These are phyloP conservation scores for Struthidea cinerea DNA, from an alignment of 2,113 vertebrate species.

Conservation along the genomic window DNA sequence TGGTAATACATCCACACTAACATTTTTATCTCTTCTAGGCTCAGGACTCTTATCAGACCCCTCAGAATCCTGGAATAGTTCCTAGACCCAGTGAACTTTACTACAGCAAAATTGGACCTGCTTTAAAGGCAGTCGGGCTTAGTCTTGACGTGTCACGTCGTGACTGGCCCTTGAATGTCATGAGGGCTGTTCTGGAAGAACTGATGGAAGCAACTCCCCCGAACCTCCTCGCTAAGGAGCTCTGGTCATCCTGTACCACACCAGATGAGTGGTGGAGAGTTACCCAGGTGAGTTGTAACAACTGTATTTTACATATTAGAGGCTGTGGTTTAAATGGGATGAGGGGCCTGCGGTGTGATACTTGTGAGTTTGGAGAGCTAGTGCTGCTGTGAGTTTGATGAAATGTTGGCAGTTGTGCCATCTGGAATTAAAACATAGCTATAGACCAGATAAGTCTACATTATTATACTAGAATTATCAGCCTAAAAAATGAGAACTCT, in stretches of 20 bases:
- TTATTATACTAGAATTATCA: not conserved
- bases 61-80: slow-evolving; percentile 88
- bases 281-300: slow-evolving; percentile 82
- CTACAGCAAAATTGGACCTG: slow-evolving; percentile 95
- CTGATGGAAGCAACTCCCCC: slow-evolving; percentile 95
- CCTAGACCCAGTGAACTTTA: slow-evolving; percentile 97
- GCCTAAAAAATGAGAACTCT: not conserved
- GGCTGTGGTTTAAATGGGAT: not conserved
- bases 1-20: not conserved
- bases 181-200: slow-evolving; percentile 94
- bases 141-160: slow-evolving; percentile 91
- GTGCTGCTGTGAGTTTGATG: not conserved
- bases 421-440: not conserved
- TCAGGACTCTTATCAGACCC: slow-evolving; percentile 90
- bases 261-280: slow-evolving; percentile 98
- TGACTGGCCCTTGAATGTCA: slow-evolving; percentile 94
- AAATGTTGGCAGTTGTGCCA: not conserved
- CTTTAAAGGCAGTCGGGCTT: slow-evolving; percentile 90
- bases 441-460: not conserved
- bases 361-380: not conserved
- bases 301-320: not conserved
- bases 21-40: slow-evolving; percentile 58
- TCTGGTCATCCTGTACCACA: slow-evolving; percentile 96
- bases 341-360: not conserved
- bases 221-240: slow-evolving; percentile 93